phyloP scores from a whole-genome alignment of 1,140 invertebrate species.

The Heliothis virescens region DNA sequence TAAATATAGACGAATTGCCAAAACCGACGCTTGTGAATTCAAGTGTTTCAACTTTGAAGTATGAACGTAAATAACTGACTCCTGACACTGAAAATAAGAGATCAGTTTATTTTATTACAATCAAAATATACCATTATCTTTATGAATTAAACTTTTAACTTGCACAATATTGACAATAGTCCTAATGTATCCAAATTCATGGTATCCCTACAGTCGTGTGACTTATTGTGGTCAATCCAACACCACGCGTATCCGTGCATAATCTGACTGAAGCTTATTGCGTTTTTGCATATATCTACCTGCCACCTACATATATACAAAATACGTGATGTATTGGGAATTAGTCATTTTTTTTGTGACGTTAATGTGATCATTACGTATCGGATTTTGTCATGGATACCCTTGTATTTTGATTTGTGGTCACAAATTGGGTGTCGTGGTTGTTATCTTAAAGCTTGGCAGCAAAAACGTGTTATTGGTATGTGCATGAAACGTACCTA shows the following conservation, averaged over 20 bases:
- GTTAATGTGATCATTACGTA: slow-evolving; percentile 36
- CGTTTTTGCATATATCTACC: slow-evolving; percentile 46
- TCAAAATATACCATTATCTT: too few species aligned
- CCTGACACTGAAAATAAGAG: too few species aligned
- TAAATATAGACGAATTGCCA: too few species aligned
- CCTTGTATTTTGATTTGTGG: background rate
- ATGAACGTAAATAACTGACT: too few species aligned
- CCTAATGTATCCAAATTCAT: background rate
- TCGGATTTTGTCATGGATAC: slow-evolving; percentile 36
- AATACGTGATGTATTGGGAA: background rate
- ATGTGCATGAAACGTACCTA: too few species aligned
- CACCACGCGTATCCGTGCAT: slow-evolving; percentile 42
- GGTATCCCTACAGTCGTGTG: slow-evolving; percentile 28
- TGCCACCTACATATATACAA: background rate
- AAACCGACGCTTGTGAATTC: too few species aligned
- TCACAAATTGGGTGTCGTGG: slow-evolving; percentile 1
- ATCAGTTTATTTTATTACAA: too few species aligned
- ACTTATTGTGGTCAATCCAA: slow-evolving; percentile 46
- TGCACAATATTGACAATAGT: background rate
- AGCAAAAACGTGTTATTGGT: background rate
- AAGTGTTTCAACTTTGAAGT: too few species aligned
- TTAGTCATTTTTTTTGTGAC: slow-evolving; percentile 34
- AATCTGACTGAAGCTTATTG: slow-evolving; percentile 40
- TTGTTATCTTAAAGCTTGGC: background rate
- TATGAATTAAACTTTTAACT: background rate